Base-by-base conservation (phyloP, 2,888 invertebrate genomes). In the Archips crataeganus region DNA sequence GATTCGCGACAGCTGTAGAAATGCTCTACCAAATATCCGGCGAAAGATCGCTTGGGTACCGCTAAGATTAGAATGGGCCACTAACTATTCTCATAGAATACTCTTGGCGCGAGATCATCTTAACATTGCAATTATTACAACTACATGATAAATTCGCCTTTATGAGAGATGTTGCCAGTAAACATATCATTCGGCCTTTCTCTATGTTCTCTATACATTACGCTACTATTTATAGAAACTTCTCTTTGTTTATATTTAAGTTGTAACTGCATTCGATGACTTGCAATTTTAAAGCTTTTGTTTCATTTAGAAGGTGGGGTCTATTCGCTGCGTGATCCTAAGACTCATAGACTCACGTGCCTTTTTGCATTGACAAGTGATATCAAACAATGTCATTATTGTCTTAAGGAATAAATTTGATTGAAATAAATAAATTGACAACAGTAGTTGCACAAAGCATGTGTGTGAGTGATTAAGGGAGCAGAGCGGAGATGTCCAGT, bases 111-210 rank as follows among this genome's bases (percentile, higher is more conserved):
- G 49, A 49, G 36, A 68, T 54, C 13, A 59, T 49, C 49, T 69
- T 63, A 80, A 77, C 89, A 88, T 90, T 90, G 89, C 88, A 85
- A 76, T 85, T 85, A 88, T 88, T 87, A 89, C 87, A 91, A 87
- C 90, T 92, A 92, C 90, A 88, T 87, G 87, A 90, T 91, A 90
- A 92, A 90, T 90, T 92, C 92, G 93, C 91, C 87, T 88, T 86
- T 83, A 89, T 86, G 86, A 89, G 93, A 93, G 90, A 90, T 91
- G 90, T 90, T 91, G 94, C 94, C 94, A 86, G 88, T 90, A 93
- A 94, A 94, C 94, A 94, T 94, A 94, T 94, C 84, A 85, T 89
- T 93, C 91, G 94, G 94, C 94, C 83, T 84, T 92, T 93, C 93
- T 93, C 93, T 90, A 85, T 85, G 82, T 87, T 88, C 80, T 79